Conservation (phyloP, 1,140 invertebrate genomes). For the Pygmarrhopalites habei region DNA sequence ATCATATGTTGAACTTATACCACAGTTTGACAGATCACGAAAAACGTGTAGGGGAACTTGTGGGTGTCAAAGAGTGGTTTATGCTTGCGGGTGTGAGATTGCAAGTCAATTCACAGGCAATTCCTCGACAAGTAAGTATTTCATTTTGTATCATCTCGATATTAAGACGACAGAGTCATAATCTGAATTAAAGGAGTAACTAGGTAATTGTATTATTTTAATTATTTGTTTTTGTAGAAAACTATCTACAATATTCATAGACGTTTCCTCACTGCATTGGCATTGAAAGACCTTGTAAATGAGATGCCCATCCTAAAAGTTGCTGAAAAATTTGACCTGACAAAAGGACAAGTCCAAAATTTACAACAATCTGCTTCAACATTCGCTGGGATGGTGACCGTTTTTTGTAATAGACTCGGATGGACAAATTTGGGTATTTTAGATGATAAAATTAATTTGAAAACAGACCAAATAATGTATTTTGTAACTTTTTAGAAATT, state of each 20-base stretch:
- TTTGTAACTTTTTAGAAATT: too few species aligned
- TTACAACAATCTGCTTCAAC: too few species aligned
- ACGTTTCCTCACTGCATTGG: constrained; percentile 86
- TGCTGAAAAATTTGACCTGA: constrained; percentile 72
- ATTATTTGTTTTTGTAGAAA: constrained; percentile 1
- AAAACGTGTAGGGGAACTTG: constrained; percentile 77
- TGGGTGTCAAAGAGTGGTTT: constrained; percentile 85
- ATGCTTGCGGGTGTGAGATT: too few species aligned
- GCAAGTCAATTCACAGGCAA: constrained; percentile 54
- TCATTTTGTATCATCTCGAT: neutral
- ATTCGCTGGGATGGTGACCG: constrained; percentile 88
- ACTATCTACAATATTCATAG: constrained; percentile 44
- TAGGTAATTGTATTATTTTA: neutral
- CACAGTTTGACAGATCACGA: constrained; percentile 66
- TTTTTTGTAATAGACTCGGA: constrained; percentile 84
- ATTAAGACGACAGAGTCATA: neutral
- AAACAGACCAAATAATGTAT: too few species aligned
- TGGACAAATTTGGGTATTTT: constrained; percentile 85
- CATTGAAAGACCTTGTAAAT: constrained; percentile 85
- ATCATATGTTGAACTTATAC: constrained; percentile 76
- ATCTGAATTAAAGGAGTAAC: too few species aligned
- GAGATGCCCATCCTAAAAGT: constrained; percentile 76
- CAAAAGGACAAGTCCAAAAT: constrained; percentile 74
- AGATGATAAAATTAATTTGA: too few species aligned
- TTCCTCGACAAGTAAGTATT: constrained; percentile 45